Conservation (phyloP, 2,888 invertebrate genomes). For the Drosophila formosana region DNA sequence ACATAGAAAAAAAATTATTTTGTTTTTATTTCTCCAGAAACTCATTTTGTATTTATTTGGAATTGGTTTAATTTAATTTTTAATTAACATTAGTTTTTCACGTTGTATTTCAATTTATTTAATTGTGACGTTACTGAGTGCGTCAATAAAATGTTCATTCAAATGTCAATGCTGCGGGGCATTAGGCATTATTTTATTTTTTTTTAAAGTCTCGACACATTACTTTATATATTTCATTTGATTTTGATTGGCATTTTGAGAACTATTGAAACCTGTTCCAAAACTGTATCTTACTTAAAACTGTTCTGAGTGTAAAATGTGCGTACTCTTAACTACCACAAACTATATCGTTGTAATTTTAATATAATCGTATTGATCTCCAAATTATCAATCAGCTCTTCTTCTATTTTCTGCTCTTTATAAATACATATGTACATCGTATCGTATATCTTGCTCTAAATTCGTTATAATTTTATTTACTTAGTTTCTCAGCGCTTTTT, state of each 20-base stretch:
- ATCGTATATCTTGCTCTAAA: constrained; percentile 43
- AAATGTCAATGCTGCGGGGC: constrained; percentile 18
- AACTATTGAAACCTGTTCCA: constrained; percentile 65
- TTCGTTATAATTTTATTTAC: constrained; percentile 32
- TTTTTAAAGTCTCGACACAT: constrained; percentile 55
- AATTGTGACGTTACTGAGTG: constrained; percentile 33
- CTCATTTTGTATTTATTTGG: constrained; percentile 56
- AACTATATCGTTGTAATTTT: constrained; percentile 76
- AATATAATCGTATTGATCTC: constrained; percentile 68
- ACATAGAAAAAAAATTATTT: constrained; percentile 38
- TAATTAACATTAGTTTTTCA: constrained; percentile 23
- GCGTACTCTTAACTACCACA: constrained; percentile 68
- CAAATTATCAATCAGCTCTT: constrained; percentile 73
- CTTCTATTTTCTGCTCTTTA: constrained; percentile 69
- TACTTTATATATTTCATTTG: constrained; percentile 40
- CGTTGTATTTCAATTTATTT: constrained; percentile 28
- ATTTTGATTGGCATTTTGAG: constrained; percentile 75
- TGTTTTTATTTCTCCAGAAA: constrained; percentile 56
- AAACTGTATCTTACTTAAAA: constrained; percentile 71
- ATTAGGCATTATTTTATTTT: constrained; percentile 38
- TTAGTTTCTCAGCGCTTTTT: constrained; percentile 48
- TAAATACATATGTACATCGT: constrained; percentile 37
- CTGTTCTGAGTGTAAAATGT: constrained; percentile 76
- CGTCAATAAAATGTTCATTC: constrained; percentile 32
- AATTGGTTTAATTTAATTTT: constrained; percentile 38